These are phyloP conservation scores for Eubasilissa regina DNA, from an alignment of 1,140 invertebrate genomes.

Conservation along the genomic window DNA sequence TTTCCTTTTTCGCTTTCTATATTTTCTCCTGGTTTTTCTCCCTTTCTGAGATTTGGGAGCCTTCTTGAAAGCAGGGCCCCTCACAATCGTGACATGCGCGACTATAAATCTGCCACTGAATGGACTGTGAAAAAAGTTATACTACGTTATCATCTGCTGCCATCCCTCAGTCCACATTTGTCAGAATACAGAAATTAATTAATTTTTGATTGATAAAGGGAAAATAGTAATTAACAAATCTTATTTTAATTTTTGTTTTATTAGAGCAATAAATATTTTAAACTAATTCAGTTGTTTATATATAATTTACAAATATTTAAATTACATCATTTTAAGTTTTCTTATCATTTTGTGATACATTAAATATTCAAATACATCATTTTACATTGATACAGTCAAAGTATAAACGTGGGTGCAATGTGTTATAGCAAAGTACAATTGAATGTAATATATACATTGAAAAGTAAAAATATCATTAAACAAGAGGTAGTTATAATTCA, in stretches of 20 bases:
- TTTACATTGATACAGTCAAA: conserved; percentile 1
- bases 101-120: too few species aligned
- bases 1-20: too few species aligned
- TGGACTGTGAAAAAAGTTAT: too few species aligned
- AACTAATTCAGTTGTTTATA: conserved; percentile 37
- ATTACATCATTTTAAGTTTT: conserved; percentile 26
- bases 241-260: conserved; percentile 37
- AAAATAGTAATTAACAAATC: too few species aligned
- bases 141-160: too few species aligned
- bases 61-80: too few species aligned
- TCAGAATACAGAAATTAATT: too few species aligned
- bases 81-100: too few species aligned
- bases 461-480: conserved; percentile 56
- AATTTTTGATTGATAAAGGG: too few species aligned
- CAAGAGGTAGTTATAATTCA: conserved; percentile 60
- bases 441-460: conserved; percentile 40
- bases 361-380: conserved; percentile 9
- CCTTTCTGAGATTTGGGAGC: too few species aligned
- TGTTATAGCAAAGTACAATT: conserved; percentile 11
- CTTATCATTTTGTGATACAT: conserved; percentile 19
- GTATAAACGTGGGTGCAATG: conserved; percentile 5
- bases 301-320: conserved; percentile 48
- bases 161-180: too few species aligned
- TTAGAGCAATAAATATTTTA: conserved; percentile 51
- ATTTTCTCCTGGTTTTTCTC: too few species aligned